phyloP scores from a whole-genome alignment of 2,888 invertebrate species.

The Subacronicta megacephala region DNA sequence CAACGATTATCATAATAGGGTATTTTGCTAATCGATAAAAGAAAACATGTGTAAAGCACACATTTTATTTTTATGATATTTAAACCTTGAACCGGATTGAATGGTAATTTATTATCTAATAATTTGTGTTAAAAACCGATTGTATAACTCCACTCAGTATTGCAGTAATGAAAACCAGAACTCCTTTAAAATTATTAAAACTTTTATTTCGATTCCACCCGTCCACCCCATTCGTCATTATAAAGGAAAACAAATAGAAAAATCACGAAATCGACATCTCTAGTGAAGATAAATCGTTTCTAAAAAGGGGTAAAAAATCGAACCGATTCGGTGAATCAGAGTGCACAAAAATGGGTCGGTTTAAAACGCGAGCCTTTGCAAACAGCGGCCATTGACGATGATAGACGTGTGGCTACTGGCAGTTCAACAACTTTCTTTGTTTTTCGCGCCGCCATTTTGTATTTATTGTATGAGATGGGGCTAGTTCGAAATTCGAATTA shows the following conservation, averaged over 20 bases:
- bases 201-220: neutral
- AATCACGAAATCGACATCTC: constrained; percentile 25
- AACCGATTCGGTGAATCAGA: constrained; percentile 21
- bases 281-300: constrained; percentile 55
- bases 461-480: constrained; percentile 14
- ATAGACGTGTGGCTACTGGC: constrained; percentile 25
- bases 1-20: too few relatives aligned
- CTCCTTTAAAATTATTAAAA: neutral
- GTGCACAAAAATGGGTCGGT: constrained; percentile 24
- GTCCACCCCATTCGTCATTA: neutral
- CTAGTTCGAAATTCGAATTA: neutral
- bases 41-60: too few relatives aligned
- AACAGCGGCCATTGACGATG: constrained; percentile 53
- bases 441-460: constrained; percentile 16
- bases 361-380: constrained; percentile 42
- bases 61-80: too few relatives aligned
- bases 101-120: too few relatives aligned
- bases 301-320: constrained; percentile 53
- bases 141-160: too few relatives aligned
- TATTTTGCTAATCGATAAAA: too few relatives aligned
- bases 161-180: too few relatives aligned
- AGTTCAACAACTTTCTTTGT: constrained; percentile 35
- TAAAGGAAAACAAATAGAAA: constrained; percentile 29
- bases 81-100: too few relatives aligned
- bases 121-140: too few relatives aligned